These are phyloP conservation scores for Oedothorax gibbosus DNA, from an alignment of 1,140 invertebrate species.

Conservation along the genomic window DNA sequence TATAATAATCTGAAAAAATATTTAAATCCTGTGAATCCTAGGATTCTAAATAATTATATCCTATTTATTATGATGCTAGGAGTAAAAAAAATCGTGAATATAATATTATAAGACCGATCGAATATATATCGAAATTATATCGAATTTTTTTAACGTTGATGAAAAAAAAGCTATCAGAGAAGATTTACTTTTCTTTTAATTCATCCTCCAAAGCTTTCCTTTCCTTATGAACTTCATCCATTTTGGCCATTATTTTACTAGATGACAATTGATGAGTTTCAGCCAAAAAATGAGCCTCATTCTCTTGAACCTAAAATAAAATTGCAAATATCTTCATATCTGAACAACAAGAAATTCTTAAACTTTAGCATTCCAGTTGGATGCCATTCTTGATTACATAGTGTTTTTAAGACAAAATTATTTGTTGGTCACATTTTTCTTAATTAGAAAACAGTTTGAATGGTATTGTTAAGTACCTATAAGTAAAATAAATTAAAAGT, in stretches of 20 bases:
- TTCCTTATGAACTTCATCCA: constrained; percentile 37
- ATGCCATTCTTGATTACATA: too few relatives aligned
- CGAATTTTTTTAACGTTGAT: not conserved
- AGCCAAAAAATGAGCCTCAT: constrained; percentile 10
- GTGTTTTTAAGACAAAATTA: too few relatives aligned
- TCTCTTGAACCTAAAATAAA: constrained; percentile 25
- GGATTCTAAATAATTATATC: too few relatives aligned
- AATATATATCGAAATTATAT: not conserved
- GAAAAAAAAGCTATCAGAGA: not conserved
- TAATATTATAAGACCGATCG: not conserved
- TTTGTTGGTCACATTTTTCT: too few relatives aligned
- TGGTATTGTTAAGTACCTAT: not conserved
- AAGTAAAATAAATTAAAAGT: not conserved
- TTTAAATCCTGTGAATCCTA: too few relatives aligned
- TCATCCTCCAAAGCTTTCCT: constrained; percentile 11
- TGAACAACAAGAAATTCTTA: too few relatives aligned
- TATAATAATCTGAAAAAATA: too few relatives aligned
- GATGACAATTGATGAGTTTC: constrained; percentile 33
- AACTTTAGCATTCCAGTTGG: too few relatives aligned
- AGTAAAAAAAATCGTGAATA: too few relatives aligned
- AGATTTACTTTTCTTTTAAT: constrained; percentile 38
- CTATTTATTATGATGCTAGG: too few relatives aligned
- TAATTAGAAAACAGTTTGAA: too few relatives aligned
- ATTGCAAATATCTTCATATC: too few relatives aligned
- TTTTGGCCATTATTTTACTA: constrained; percentile 38